Percentiles rank a stretch among this genome's conserved stretches.
Conservation (phyloP, 2,888 invertebrate species). For the Aporophyla lueneburgensis region DNA sequence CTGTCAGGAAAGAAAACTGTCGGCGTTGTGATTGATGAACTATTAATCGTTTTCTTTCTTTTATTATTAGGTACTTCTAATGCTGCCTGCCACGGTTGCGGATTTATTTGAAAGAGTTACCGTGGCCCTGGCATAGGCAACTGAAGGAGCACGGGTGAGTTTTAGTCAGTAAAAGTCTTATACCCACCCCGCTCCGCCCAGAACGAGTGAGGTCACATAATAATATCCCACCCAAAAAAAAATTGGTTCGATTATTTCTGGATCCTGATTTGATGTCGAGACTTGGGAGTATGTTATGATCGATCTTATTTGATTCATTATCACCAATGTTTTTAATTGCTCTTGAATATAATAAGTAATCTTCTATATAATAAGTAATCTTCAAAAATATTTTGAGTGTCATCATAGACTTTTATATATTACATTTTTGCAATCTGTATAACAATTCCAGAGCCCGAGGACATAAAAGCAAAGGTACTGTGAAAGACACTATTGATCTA, state of each 20-base stretch:
- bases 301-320: too few species aligned
- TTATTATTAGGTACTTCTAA: background rate
- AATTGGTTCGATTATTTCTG: background rate
- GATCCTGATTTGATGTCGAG: background rate
- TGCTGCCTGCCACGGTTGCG: too few species aligned
- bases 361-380: background rate
- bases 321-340: too few species aligned
- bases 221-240: too few species aligned
- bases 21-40: constrained; percentile 33
- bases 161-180: too few species aligned
- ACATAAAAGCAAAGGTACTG: background rate
- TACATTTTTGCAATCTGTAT: background rate
- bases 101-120: too few species aligned
- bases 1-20: constrained; percentile 36
- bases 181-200: too few species aligned
- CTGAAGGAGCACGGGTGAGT: too few species aligned
- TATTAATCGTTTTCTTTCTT: constrained; percentile 29
- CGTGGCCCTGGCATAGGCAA: too few species aligned
- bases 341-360: background rate
- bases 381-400: background rate
- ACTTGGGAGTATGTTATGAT: too few species aligned
- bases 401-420: too few species aligned
- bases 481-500: background rate
- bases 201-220: too few species aligned
- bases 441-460: background rate